A percentile compares a stretch with the other conserved stretches of the same genome.
Evolutionary conservation across 1,140 invertebrate genomes (phyloP).

Genomic region (Chironomus tepperi): DNA sequence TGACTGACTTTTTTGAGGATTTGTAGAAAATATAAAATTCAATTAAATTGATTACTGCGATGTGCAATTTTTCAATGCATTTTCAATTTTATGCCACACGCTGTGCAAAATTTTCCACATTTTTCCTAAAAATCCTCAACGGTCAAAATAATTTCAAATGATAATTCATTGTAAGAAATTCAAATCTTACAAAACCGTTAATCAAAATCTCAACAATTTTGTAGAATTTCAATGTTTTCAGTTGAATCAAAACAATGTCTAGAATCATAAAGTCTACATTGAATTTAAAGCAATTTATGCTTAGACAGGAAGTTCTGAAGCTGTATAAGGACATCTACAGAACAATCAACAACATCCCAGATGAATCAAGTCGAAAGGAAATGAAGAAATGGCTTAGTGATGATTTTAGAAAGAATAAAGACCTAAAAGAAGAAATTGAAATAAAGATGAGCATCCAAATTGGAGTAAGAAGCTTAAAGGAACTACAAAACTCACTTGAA

Average conservation of each 20-base stretch:
- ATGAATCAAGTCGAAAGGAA: conserved; percentile 51
- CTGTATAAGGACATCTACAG: conserved; percentile 62
- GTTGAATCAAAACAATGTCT: conserved; percentile 35
- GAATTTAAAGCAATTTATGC: conserved; percentile 58
- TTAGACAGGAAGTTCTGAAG: conserved; percentile 64
- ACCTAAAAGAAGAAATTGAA: conserved; percentile 55
- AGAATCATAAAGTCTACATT: conserved; percentile 44
- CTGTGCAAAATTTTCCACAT: too few species aligned
- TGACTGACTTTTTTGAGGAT: too few species aligned
- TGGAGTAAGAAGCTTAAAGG: conserved; percentile 55
- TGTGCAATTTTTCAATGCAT: too few species aligned
- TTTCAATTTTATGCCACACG: too few species aligned
- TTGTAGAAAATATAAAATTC: too few species aligned
- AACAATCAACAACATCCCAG: conserved; percentile 54
- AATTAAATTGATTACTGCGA: too few species aligned
- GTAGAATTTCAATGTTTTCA: too few species aligned
- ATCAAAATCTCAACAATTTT: too few species aligned
- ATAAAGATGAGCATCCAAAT: conserved; percentile 63
- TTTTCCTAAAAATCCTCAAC: too few species aligned
- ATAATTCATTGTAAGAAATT: too few species aligned
- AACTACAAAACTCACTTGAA: conserved; percentile 54
- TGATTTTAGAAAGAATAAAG: conserved; percentile 60
- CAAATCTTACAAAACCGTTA: too few species aligned
- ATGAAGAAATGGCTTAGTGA: conserved; percentile 57
- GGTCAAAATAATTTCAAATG: too few species aligned